Evolutionary conservation across 2,888 invertebrate species (phyloP).

Genomic region (Punctoribates punctum): DNA sequence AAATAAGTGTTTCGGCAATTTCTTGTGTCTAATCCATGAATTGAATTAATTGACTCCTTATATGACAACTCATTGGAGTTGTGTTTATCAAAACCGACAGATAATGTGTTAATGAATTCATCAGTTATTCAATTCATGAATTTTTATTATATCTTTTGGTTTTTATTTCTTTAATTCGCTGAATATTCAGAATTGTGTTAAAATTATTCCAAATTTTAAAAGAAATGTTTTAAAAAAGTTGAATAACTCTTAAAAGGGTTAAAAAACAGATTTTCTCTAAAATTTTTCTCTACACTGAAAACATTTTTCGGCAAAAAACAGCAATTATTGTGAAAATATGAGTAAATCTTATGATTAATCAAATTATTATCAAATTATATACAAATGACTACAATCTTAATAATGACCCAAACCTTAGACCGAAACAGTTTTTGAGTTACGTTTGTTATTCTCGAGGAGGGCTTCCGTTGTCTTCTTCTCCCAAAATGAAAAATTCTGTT

Average conservation of each 20-base stretch:
- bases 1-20: too few species aligned
- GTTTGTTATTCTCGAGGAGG: neutral
- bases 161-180: too few species aligned
- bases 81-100: neutral
- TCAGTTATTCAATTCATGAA: neutral
- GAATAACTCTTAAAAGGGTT: conserved; percentile 10
- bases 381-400: neutral
- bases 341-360: too few species aligned
- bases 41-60: neutral
- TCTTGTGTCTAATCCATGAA: neutral
- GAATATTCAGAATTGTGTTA: neutral
- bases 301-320: too few species aligned
- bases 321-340: too few species aligned
- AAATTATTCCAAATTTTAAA: neutral
- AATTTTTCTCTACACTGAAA: neutral
- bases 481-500: conserved; percentile 12
- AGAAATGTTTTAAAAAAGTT: neutral
- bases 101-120: conserved; percentile 19
- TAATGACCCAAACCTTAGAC: neutral
- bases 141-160: neutral
- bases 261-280: neutral
- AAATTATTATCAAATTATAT: neutral
- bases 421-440: neutral
- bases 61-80: neutral
- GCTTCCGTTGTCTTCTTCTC: conserved; percentile 14